Evolutionary conservation across 2,888 invertebrate genomes (phyloP).

Genomic region (Poecilus cupreus): DNA sequence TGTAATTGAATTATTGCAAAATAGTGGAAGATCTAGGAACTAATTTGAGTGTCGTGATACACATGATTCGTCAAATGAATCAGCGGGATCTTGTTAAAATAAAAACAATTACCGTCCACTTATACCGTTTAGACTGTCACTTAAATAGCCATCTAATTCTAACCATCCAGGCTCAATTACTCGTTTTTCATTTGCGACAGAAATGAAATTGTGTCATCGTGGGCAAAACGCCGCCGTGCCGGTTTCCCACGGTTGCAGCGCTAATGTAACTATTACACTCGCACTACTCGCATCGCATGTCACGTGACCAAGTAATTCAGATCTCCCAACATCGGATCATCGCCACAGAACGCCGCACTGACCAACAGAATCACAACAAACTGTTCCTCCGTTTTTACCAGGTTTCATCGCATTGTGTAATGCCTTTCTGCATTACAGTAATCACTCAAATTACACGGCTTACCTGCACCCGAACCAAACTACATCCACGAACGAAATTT

Average conservation of each 20-base stretch:
- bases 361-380: too few species aligned
- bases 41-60: neutral
- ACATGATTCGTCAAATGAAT: neutral
- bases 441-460: too few species aligned
- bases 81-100: constrained; percentile 5
- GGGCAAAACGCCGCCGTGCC: constrained; percentile 13
- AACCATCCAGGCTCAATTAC: constrained; percentile 27
- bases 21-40: neutral
- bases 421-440: too few species aligned
- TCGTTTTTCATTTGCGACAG: constrained; percentile 43
- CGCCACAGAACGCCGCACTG: too few species aligned
- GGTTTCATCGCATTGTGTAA: too few species aligned
- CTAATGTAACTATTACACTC: constrained; percentile 42
- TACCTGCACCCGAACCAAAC: too few species aligned
- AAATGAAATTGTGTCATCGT: constrained; percentile 45
- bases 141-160: constrained; percentile 30
- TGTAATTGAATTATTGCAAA: constrained; percentile 28
- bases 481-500: too few species aligned
- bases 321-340: neutral
- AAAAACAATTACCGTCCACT: constrained; percentile 10
- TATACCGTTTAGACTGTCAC: constrained; percentile 16
- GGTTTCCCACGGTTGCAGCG: constrained; percentile 31
- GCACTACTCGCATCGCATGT: neutral
- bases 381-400: too few species aligned
- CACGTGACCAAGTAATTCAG: constrained; percentile 34